Conservation (phyloP, 2,888 invertebrate species). For the Drosophila neotestacea region DNA sequence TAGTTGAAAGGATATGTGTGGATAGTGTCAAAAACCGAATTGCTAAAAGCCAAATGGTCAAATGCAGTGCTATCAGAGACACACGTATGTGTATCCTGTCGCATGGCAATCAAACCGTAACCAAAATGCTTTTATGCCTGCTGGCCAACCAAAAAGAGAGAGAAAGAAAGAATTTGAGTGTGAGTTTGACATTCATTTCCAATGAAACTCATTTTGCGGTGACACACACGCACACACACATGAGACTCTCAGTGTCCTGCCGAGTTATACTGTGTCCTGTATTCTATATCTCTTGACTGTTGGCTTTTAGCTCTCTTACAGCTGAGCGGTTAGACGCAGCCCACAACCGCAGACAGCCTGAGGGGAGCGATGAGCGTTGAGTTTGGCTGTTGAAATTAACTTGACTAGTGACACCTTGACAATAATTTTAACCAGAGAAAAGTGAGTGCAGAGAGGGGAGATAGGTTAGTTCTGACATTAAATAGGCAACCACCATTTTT, state of each 20-base stretch:
- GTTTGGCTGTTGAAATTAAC: constrained; percentile 64
- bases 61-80: constrained; percentile 29
- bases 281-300: constrained; percentile 42
- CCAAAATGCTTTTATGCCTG: constrained; percentile 76
- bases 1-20: constrained; percentile 10
- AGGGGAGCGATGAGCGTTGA: constrained; percentile 5
- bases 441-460: background rate
- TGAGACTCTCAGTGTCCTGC: constrained; percentile 14
- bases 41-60: constrained; percentile 56
- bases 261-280: constrained; percentile 21
- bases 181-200: constrained; percentile 65
- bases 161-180: background rate
- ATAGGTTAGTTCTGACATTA: constrained; percentile 38
- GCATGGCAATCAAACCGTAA: constrained; percentile 55
- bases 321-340: constrained; percentile 72
- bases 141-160: constrained; percentile 11
- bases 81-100: constrained; percentile 28
- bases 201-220: constrained; percentile 80
- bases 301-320: constrained; percentile 76
- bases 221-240: constrained; percentile 40
- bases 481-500: constrained; percentile 56
- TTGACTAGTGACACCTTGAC: constrained; percentile 79
- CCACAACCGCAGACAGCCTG: constrained; percentile 51
- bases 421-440: constrained; percentile 55
- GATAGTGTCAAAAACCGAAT: constrained; percentile 41